These are phyloP conservation scores for Mastomys coucha DNA, from an alignment of 2,113 vertebrate species.

Conservation along the genomic window DNA sequence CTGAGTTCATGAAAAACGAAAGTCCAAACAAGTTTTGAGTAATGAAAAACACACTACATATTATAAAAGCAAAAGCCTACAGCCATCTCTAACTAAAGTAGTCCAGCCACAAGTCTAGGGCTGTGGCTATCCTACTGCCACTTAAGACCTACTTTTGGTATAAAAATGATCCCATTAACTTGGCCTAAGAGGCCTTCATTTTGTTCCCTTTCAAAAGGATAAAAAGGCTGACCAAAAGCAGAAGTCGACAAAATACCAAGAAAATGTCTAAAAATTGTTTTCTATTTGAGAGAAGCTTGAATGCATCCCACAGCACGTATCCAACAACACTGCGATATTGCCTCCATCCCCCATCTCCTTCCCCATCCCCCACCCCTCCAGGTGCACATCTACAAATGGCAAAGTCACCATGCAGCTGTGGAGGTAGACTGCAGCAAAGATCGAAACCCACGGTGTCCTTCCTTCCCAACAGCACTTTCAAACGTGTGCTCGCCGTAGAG, in stretches of 20 bases:
- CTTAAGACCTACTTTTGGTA: neutral
- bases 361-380: neutral
- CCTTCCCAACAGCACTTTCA: neutral
- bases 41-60: neutral
- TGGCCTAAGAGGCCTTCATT: neutral
- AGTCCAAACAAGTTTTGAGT: neutral
- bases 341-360: too few relatives aligned
- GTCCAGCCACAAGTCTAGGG: neutral
- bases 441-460: neutral
- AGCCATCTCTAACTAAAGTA: neutral
- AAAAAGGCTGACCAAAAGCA: neutral
- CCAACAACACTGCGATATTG: neutral
- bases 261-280: constrained; percentile 6
- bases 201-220: neutral
- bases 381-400: neutral
- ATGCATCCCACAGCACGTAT: neutral
- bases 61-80: constrained; percentile 4
- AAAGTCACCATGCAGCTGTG: neutral
- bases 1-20: neutral
- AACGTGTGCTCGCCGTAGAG: neutral
- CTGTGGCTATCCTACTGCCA: neutral
- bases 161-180: neutral
- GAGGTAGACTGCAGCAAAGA: neutral
- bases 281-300: neutral
- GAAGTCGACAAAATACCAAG: neutral